Evolutionary conservation across 2,113 vertebrate species (phyloP).

Genomic region (Callipepla squamata): DNA sequence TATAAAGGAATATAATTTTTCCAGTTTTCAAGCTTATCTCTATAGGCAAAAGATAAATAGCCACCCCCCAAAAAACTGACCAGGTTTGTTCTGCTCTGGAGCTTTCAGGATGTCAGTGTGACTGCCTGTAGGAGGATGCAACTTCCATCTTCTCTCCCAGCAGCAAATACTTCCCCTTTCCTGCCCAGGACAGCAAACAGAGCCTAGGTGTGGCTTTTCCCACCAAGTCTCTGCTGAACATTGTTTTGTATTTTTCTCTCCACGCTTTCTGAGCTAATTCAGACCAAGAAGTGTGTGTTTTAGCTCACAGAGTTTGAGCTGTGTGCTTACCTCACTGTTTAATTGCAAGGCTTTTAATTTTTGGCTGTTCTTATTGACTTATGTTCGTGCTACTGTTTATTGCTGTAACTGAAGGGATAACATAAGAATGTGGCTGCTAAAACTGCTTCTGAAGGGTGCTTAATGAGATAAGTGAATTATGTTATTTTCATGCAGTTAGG

Average conservation of each 20-base stretch:
- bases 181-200: not conserved
- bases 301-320: not conserved
- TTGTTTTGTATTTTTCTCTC: not conserved
- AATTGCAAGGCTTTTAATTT: not conserved
- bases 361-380: not conserved
- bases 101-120: fast-evolving
- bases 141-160: not conserved
- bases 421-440: not conserved
- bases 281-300: not conserved
- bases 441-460: not conserved
- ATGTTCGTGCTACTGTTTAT: not conserved
- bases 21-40: not conserved
- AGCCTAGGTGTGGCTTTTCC: fast-evolving
- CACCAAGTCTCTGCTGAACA: not conserved
- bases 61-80: not conserved
- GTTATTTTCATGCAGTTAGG: not conserved
- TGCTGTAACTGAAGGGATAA: not conserved
- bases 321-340: not conserved
- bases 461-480: not conserved
- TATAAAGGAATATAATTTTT: not conserved
- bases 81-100: not conserved
- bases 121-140: not conserved
- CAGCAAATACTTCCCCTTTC: not conserved
- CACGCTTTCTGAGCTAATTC: not conserved
- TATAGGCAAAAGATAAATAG: not conserved